Conservation (phyloP, 2,888 invertebrate species). For the Chloroclystis v-ata region DNA sequence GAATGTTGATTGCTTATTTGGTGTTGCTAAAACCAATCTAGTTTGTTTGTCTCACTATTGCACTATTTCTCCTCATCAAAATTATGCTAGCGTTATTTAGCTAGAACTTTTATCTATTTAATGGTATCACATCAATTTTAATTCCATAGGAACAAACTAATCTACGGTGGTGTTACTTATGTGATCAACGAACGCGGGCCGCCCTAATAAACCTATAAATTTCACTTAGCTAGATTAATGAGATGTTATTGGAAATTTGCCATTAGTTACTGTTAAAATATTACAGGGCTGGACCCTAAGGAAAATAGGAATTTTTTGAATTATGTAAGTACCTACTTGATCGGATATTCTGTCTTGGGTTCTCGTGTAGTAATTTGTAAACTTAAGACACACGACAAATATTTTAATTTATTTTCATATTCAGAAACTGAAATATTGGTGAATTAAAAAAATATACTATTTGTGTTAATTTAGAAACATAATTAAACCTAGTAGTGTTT, state of each 20-base stretch:
- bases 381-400: no score
- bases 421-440: no score
- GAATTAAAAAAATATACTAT: no score
- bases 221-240: conserved; percentile 74
- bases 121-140: conserved; percentile 18
- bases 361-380: no score
- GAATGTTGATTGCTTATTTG: conserved; percentile 6
- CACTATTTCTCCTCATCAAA: neutral
- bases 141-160: conserved; percentile 33
- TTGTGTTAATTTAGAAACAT: no score
- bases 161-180: conserved; percentile 49
- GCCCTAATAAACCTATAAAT: conserved; percentile 75
- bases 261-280: conserved; percentile 52
- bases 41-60: neutral
- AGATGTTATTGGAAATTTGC: conserved; percentile 69
- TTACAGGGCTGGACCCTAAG: conserved; percentile 30
- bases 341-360: no score
- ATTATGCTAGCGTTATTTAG: neutral
- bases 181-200: conserved; percentile 56
- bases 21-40: no score
- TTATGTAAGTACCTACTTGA: conserved; percentile 12
- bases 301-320: conserved; percentile 27
- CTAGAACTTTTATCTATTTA: neutral
- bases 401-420: no score
- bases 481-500: no score